Conservation (phyloP, 2,797 vertebrate genomes). For the Melanogrammus aeglefinus region DNA sequence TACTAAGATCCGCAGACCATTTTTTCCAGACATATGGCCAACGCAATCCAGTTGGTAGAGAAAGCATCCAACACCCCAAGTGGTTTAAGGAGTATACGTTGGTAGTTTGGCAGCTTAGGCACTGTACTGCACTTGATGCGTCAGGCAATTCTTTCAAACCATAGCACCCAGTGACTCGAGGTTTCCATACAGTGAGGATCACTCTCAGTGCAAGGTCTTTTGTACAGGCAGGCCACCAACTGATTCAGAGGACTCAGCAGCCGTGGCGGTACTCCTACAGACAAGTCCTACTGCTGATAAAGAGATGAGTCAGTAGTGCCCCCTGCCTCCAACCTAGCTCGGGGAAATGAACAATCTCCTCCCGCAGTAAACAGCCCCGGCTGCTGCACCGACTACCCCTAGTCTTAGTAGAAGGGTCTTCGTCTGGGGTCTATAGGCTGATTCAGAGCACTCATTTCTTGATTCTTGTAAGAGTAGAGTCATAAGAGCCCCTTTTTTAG, state of each 20-base stretch:
- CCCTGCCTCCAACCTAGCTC: neutral
- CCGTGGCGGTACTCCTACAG: neutral
- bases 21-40: too few species aligned
- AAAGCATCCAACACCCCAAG: too few species aligned
- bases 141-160: neutral
- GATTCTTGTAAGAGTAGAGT: slow-evolving; percentile 14
- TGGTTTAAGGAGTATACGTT: neutral
- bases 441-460: neutral
- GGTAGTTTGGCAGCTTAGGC: neutral
- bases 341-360: slow-evolving; percentile 4
- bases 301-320: neutral
- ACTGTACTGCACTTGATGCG: neutral
- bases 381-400: slow-evolving; percentile 24
- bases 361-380: neutral
- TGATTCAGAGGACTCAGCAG: neutral
- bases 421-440: slow-evolving; percentile 24
- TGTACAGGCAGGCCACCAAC: neutral
- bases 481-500: neutral
- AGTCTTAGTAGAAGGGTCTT: neutral
- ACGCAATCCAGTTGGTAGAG: too few species aligned
- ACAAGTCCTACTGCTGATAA: neutral
- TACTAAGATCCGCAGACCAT: neutral
- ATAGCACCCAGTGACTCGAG: neutral
- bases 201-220: neutral
- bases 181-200: neutral